Conservation (phyloP, 1,140 invertebrate genomes). For the Mercenaria mercenaria region DNA sequence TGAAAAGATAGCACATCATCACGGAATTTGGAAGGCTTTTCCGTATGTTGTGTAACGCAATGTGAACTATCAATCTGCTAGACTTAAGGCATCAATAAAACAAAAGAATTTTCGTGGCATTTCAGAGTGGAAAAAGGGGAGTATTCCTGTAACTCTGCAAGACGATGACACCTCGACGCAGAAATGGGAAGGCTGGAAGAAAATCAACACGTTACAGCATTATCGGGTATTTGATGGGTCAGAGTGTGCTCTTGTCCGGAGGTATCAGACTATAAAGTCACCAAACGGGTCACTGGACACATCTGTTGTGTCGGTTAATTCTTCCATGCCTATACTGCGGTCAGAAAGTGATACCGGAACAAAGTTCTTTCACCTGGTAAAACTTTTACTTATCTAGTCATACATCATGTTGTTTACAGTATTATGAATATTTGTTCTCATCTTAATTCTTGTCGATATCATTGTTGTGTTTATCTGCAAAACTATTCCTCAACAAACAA, state of each 20-base stretch:
- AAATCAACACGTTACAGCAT: slow-evolving; percentile 98
- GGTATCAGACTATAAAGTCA: slow-evolving; percentile 90
- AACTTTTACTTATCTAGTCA: too few relatives aligned
- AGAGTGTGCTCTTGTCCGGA: slow-evolving; percentile 95
- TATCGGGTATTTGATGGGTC: slow-evolving; percentile 98
- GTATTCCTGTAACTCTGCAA: slow-evolving; percentile 94
- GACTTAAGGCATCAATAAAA: too few relatives aligned
- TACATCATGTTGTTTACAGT: too few relatives aligned
- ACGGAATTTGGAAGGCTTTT: too few relatives aligned
- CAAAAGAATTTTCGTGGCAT: too few relatives aligned
- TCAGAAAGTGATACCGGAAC: slow-evolving; percentile 78
- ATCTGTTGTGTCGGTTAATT: slow-evolving; percentile 78
- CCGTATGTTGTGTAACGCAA: too few relatives aligned
- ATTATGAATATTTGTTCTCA: too few relatives aligned
- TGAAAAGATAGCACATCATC: too few relatives aligned
- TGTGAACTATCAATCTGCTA: too few relatives aligned
- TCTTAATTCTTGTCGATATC: too few relatives aligned
- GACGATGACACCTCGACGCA: slow-evolving; percentile 99
- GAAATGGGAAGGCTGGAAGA: slow-evolving; percentile 97
- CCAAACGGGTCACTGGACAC: slow-evolving; percentile 82
- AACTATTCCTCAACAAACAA: too few relatives aligned
- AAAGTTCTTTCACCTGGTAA: slow-evolving; percentile 83
- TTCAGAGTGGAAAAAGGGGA: slow-evolving; percentile 90
- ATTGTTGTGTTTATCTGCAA: too few relatives aligned
- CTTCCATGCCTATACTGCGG: slow-evolving; percentile 77